Percentiles rank a stretch among this genome's conserved stretches.
phyloP scores from a whole-genome alignment of 1,140 invertebrate species.

The Rhizoglyphus robini region DNA sequence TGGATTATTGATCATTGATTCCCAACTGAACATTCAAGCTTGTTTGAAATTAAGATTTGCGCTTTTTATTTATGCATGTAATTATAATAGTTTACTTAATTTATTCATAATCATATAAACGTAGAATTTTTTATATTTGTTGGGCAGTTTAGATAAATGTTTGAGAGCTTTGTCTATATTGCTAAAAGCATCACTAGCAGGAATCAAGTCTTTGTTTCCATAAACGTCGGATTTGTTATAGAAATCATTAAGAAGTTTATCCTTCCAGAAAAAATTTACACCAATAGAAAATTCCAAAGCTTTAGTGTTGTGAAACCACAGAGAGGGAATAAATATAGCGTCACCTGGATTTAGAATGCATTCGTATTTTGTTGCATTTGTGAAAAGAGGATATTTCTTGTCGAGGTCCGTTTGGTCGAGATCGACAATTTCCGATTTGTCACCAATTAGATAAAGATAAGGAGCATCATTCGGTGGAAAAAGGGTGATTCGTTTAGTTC shows the following conservation, averaged over 20 bases:
- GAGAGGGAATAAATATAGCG: constrained; percentile 46
- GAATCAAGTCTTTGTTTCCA: constrained; percentile 43
- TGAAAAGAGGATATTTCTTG: constrained; percentile 40
- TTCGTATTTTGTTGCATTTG: constrained; percentile 34
- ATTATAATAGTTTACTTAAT: background rate
- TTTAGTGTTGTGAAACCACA: constrained; percentile 47
- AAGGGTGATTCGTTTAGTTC: constrained; percentile 40
- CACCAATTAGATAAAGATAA: constrained; percentile 43
- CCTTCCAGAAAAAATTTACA: constrained; percentile 47
- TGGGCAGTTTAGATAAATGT: constrained; percentile 37
- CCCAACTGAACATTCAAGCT: too few relatives aligned
- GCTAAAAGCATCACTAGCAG: constrained; percentile 37
- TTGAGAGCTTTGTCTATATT: constrained; percentile 39
- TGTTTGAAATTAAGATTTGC: too few relatives aligned
- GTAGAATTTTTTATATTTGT: constrained; percentile 42
- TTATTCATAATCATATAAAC: constrained; percentile 2
- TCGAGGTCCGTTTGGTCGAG: constrained; percentile 36
- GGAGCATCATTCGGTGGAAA: constrained; percentile 41
- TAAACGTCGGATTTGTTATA: constrained; percentile 46
- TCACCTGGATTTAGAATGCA: constrained; percentile 41
- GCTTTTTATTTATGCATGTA: background rate
- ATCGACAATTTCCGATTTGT: constrained; percentile 46
- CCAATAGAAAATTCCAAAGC: constrained; percentile 41
- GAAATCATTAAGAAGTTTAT: constrained; percentile 24
- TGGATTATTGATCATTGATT: too few relatives aligned